Evolutionary conservation across 2,797 vertebrate species (phyloP).

Genomic region (Peromyscus attwateri): DNA sequence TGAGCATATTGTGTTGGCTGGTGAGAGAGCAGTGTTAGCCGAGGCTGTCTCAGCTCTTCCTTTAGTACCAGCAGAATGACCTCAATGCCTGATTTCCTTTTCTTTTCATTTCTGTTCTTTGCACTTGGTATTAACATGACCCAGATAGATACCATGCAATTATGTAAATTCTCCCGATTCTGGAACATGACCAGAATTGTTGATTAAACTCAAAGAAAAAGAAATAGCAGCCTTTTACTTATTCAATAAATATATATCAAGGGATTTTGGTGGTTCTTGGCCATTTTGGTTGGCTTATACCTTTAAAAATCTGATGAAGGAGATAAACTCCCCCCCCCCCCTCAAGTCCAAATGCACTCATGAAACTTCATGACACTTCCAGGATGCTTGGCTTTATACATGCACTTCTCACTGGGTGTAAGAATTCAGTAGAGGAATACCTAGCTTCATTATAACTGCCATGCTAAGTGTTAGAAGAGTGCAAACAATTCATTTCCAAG

Average conservation of each 20-base stretch:
- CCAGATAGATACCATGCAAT: background rate
- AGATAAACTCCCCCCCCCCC: background rate
- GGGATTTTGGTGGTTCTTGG: background rate
- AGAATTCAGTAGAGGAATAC: background rate
- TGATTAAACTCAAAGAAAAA: background rate
- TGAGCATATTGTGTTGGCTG: background rate
- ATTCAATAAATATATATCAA: background rate
- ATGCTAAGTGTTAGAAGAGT: background rate
- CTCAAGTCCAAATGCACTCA: background rate
- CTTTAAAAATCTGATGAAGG: background rate
- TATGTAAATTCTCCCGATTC: background rate
- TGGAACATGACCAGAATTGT: slow-evolving; percentile 8
- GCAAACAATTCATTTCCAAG: slow-evolving; percentile 22
- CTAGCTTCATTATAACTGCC: background rate
- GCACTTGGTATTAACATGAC: background rate
- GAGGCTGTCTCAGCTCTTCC: background rate
- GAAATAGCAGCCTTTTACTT: background rate
- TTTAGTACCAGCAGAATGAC: background rate
- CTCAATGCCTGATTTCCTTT: background rate
- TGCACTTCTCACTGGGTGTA: background rate
- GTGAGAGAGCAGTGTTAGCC: background rate
- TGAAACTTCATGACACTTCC: background rate
- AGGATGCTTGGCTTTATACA: background rate
- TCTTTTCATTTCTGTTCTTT: slow-evolving; percentile 41
- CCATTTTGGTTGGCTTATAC: background rate